Evolutionary conservation across 2,888 invertebrate genomes (phyloP).

Genomic region (Nymphalis urticae): DNA sequence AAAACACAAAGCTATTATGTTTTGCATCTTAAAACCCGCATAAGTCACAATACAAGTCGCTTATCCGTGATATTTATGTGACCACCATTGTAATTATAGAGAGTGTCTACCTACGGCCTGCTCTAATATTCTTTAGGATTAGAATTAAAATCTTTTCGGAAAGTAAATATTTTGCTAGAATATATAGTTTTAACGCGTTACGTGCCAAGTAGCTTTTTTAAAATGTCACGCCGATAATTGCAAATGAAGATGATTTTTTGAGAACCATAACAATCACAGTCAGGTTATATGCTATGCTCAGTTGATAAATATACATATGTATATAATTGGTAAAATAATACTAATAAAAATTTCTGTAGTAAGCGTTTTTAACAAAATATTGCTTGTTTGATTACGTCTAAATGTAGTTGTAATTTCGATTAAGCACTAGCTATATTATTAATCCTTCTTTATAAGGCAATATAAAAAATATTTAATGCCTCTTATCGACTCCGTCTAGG

Average conservation of each 20-base stretch:
- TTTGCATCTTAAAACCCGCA: constrained; percentile 54
- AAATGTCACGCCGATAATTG: too few species aligned
- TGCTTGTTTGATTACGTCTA: constrained; percentile 4
- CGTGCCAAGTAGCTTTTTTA: too few species aligned
- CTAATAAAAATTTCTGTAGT: not conserved
- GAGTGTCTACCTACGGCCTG: constrained; percentile 18
- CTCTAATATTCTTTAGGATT: not conserved
- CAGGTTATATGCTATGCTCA: too few species aligned
- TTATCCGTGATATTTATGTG: constrained; percentile 73
- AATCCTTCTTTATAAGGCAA: constrained; percentile 16
- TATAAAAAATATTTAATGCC: constrained; percentile 28
- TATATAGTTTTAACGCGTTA: not conserved
- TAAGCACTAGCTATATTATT: constrained; percentile 7
- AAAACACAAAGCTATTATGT: constrained; percentile 28
- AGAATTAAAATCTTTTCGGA: not conserved
- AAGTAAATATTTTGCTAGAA: not conserved
- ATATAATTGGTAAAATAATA: too few species aligned
- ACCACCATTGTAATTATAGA: constrained; percentile 52
- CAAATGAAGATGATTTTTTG: too few species aligned
- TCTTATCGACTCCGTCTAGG: constrained; percentile 42
- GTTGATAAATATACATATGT: too few species aligned
- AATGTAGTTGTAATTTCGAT: constrained; percentile 7
- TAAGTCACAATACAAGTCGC: constrained; percentile 52
- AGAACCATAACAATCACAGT: too few species aligned
- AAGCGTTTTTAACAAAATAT: constrained; percentile 4